Evolutionary conservation across 2,797 vertebrate species (phyloP), one percentile per base, ranked within the genome.

Genomic region (Molothrus ater): DNA sequence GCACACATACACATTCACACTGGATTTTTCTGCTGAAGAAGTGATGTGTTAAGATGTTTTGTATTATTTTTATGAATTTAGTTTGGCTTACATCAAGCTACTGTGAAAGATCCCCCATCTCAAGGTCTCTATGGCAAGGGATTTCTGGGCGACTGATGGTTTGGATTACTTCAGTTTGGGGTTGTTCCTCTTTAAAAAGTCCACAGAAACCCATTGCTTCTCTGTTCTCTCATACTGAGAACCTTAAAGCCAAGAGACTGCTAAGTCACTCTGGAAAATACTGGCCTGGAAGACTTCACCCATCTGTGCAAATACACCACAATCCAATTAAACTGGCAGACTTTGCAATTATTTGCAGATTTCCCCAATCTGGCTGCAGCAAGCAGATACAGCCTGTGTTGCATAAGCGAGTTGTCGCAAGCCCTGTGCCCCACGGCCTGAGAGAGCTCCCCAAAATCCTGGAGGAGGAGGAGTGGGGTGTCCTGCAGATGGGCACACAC

Each of bases 261-360:
- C 80, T 65, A 81, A 82, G 68, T 95, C 64, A 73, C 53, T 85
- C 45, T 71, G 78, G 92, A 92, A 93, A 96, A 93, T 85, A 71
- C 31, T 95, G 88, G 64, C 78, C 76, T 84, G 71, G 78, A 93
- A 95, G 92, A 68, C 68, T 93, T 89, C 48, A 28, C 20, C 88
- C 84, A 85, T 93, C 86, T 96, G 92, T 87, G 71, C 92, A 95
- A 96, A 95, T 78, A 94, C 64, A 93, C 74, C 68, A 61, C 86
- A 92, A 93, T 94, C 86, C 94, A 93, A 93, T 96, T 94, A 95
- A 90, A 92, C 70, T 24, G 8, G 60, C 84, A 93, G 95, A 95
- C 88, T 88, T 76, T 1, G 10, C 88, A 96, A 91, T 95, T 94
- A 94, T 93, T 96, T 95, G 80, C 90, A 96, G 94, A 92, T 88